A percentile compares a stretch with the other conserved stretches of the same genome.
Evolutionary conservation across 1,140 invertebrate species (phyloP).

Genomic region (Armadillidium nasatum): DNA sequence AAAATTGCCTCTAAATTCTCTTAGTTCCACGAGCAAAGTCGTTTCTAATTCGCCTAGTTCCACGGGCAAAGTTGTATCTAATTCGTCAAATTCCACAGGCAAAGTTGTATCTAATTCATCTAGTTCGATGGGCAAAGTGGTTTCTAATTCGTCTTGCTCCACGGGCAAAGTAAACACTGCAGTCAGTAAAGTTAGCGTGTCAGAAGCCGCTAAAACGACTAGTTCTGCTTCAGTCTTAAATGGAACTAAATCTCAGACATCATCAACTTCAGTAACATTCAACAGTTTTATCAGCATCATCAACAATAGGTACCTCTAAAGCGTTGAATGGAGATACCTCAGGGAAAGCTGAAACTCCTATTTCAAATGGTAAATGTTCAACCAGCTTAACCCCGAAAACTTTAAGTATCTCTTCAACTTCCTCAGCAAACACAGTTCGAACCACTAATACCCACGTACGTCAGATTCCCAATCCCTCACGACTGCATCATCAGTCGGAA

Average conservation of each 20-base stretch:
- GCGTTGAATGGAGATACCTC: background rate
- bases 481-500: constrained; percentile 42
- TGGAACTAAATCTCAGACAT: background rate
- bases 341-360: background rate
- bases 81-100: no score
- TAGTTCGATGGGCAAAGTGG: background rate
- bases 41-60: background rate
- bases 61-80: background rate
- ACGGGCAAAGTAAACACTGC: background rate
- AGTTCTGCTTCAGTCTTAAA: no score
- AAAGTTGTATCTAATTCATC: no score
- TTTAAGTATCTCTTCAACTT: constrained; percentile 12
- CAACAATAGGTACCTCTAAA: constrained; percentile 23
- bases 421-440: constrained; percentile 27
- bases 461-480: constrained; percentile 45
- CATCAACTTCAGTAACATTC: constrained; percentile 1
- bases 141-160: background rate
- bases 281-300: constrained; percentile 17
- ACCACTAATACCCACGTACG: constrained; percentile 42
- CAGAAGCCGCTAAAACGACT: no score
- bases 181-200: no score
- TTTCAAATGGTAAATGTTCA: constrained; percentile 7
- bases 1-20: no score
- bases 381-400: constrained; percentile 11
- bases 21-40: no score